Base-by-base conservation (phyloP, 2,888 invertebrate species). In the Sarcophaga carnaria region DNA sequence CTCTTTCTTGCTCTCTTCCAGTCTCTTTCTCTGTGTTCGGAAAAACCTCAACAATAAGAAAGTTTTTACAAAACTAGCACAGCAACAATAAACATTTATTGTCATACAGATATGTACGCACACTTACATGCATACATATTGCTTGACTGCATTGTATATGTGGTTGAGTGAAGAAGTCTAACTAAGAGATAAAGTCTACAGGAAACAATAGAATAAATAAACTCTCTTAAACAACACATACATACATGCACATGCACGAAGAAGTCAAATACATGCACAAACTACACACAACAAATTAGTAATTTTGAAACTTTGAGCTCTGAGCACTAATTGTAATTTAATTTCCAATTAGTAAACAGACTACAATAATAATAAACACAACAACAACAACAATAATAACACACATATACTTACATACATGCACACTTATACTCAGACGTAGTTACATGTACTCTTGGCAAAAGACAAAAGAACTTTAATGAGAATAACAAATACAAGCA, bases 271-370 rank as follows among this genome's bases (percentile, higher is more conserved):
- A 77, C 71, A 76, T 45, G 63, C 69, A 91, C 89, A 91, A 91
- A 90, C 37, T 37, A 37, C 2, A 37, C 2, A 37, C 37, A 10
- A 37, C 90, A 90, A 88, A 88, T 79, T 47, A 84, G 90, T 89
- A 90, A 92, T 90, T 80, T 89, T 88, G 89, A 37, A 90, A 90
- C 89, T 90, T 89, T 89, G n/a, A 80, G 89, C 89, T 89, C 83
- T 86, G 89, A 90, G 91, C 91, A 91, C 91, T 92, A 92, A 92
- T 92, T 92, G 92, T 92, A 92, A 92, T 92, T 92, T 92, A 92
- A 92, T 92, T 92, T 92, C 91, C 92, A 92, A 92, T 92, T 92
- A 92, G 92, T 91, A 92, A 92, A 91, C 91, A 91, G 91, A 91
- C 91, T 91, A 90, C 8, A 92, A 86, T 63, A 80, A 76, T 63